phyloP scores from a whole-genome alignment of 2,113 vertebrate genomes.

The Oreotrochilus melanogaster region DNA sequence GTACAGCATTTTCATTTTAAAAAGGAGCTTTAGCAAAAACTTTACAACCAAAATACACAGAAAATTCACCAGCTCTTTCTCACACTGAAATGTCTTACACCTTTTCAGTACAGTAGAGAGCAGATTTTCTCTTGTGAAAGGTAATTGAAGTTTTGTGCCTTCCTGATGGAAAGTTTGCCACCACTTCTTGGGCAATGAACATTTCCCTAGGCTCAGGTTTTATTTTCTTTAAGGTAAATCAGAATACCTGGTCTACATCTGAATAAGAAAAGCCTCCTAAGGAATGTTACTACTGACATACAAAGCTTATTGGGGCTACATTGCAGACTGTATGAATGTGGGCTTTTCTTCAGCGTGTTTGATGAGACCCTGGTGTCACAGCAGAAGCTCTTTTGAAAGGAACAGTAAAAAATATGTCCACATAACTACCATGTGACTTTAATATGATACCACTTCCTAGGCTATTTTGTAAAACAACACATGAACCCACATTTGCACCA shows the following conservation, averaged over 20 bases:
- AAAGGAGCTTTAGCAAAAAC: conserved; percentile 9
- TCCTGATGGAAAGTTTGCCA: background rate
- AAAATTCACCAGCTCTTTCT: background rate
- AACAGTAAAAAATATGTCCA: background rate
- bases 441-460: background rate
- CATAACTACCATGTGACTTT: background rate
- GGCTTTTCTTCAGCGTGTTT: background rate
- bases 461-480: background rate
- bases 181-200: background rate
- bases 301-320: background rate
- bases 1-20: conserved; percentile 6
- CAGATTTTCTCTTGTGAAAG: background rate
- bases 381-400: background rate
- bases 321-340: background rate
- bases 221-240: background rate
- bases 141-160: background rate
- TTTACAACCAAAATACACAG: background rate
- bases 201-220: background rate
- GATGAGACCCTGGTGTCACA: background rate
- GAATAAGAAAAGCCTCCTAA: background rate
- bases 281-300: background rate
- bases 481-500: background rate
- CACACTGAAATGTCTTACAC: background rate
- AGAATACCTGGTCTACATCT: background rate
- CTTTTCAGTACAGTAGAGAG: background rate